Percentiles rank a stretch among this genome's conserved stretches.
Evolutionary conservation across 2,113 vertebrate genomes (phyloP).

Genomic region (Phoxinus phoxinus): DNA sequence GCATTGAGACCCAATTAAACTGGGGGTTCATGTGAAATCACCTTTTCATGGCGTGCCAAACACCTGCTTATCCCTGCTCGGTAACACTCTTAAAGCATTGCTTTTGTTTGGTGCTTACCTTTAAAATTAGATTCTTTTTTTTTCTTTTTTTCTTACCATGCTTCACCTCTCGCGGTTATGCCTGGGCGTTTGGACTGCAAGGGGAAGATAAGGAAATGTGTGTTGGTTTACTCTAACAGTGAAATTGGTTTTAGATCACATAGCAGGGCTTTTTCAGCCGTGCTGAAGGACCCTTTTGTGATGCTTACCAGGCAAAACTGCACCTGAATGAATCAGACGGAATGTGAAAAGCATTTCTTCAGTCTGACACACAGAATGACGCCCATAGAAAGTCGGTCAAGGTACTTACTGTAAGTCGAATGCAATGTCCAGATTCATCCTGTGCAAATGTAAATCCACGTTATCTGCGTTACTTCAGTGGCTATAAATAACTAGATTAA

Average conservation of each 20-base stretch:
- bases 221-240: slow-evolving; percentile 74
- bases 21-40: slow-evolving; percentile 65
- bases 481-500: not conserved
- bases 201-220: slow-evolving; percentile 76
- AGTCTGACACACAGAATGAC: slow-evolving; percentile 58
- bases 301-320: slow-evolving; percentile 68
- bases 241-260: slow-evolving; percentile 82
- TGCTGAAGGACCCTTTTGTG: slow-evolving; percentile 69
- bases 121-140: slow-evolving; percentile 90
- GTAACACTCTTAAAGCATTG: slow-evolving; percentile 56
- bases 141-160: slow-evolving; percentile 93
- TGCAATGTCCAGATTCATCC: not conserved
- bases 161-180: slow-evolving; percentile 92
- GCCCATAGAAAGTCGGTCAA: slow-evolving; percentile 9
- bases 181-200: slow-evolving; percentile 95
- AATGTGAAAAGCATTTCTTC: slow-evolving; percentile 74
- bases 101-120: slow-evolving; percentile 81
- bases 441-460: not conserved
- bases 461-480: not conserved
- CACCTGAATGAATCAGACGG: slow-evolving; percentile 69
- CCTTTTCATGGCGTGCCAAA: slow-evolving; percentile 65
- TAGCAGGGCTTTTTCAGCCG: slow-evolving; percentile 72
- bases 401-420: not conserved
- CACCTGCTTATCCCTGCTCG: slow-evolving; percentile 67
- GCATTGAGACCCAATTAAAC: slow-evolving; percentile 59